Evolutionary conservation across 1,140 invertebrate genomes (phyloP).

Genomic region (Anoplolepis gracilipes): DNA sequence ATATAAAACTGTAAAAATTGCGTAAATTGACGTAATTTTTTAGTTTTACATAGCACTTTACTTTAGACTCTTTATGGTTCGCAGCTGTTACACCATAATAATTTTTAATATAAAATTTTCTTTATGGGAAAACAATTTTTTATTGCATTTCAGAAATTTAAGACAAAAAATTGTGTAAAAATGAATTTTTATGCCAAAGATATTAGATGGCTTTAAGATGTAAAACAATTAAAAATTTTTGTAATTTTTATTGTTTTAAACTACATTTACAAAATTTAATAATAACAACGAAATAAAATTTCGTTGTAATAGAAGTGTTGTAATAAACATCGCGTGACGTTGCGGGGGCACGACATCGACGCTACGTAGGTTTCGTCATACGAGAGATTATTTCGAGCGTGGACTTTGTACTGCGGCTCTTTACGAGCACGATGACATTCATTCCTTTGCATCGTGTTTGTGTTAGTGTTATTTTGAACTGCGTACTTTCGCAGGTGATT

Average conservation of each 20-base stretch:
- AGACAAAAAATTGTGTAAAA: background rate
- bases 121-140: too few relatives aligned
- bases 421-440: background rate
- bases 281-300: background rate
- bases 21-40: too few relatives aligned
- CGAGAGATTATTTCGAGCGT: slow-evolving; percentile 14
- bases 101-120: too few relatives aligned
- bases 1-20: too few relatives aligned
- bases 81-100: too few relatives aligned
- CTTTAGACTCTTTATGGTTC: too few relatives aligned
- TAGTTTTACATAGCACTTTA: too few relatives aligned
- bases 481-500: background rate
- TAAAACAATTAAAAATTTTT: background rate
- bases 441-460: background rate
- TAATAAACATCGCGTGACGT: background rate
- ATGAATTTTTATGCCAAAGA: background rate
- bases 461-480: slow-evolving; percentile 1
- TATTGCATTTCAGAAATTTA: background rate
- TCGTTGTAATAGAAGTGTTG: background rate
- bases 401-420: slow-evolving; percentile 31
- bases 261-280: too few relatives aligned
- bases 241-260: background rate
- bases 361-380: background rate
- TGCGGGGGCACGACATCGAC: slow-evolving; percentile 8
- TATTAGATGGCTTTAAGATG: background rate